Conservation (phyloP, 1,140 invertebrate genomes). For the Pemphigus obesinymphae region DNA sequence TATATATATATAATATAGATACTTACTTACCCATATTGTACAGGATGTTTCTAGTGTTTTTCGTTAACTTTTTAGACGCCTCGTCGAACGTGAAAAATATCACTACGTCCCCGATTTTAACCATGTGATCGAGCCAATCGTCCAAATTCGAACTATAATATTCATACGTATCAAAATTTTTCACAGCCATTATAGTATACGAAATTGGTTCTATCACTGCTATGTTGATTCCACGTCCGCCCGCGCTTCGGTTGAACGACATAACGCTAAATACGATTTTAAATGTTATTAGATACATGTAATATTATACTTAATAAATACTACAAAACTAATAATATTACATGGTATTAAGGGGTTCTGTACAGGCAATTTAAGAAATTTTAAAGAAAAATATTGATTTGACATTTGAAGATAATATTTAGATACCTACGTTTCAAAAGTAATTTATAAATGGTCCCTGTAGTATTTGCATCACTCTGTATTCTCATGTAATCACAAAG, state of each 20-base stretch:
- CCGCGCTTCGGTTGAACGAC: conserved; percentile 27
- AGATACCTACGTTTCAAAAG: too few species aligned
- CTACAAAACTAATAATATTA: too few species aligned
- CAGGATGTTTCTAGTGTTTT: conserved; percentile 46
- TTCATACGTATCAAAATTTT: conserved; percentile 48
- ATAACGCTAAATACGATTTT: background rate
- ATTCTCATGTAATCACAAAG: too few species aligned
- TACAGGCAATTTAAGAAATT: too few species aligned
- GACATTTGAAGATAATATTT: too few species aligned
- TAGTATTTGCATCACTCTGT: too few species aligned
- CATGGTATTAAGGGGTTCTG: too few species aligned
- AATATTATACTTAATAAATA: too few species aligned
- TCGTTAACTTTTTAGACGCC: conserved; percentile 48
- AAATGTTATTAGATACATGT: too few species aligned
- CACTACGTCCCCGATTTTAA: conserved; percentile 46
- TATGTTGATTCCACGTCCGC: conserved; percentile 47
- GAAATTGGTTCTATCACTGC: conserved; percentile 46
- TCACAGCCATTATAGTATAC: conserved; percentile 44
- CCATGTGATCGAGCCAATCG: conserved; percentile 44
- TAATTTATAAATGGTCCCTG: too few species aligned
- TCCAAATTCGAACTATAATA: conserved; percentile 46
- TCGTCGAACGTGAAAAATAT: conserved; percentile 49
- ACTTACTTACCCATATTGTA: conserved; percentile 46
- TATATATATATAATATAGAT: background rate
- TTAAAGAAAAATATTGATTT: too few species aligned